Percentiles rank a stretch among this genome's conserved stretches.
These are phyloP conservation scores for Zophobas morio DNA, from an alignment of 1,140 invertebrate species.

Conservation along the genomic window DNA sequence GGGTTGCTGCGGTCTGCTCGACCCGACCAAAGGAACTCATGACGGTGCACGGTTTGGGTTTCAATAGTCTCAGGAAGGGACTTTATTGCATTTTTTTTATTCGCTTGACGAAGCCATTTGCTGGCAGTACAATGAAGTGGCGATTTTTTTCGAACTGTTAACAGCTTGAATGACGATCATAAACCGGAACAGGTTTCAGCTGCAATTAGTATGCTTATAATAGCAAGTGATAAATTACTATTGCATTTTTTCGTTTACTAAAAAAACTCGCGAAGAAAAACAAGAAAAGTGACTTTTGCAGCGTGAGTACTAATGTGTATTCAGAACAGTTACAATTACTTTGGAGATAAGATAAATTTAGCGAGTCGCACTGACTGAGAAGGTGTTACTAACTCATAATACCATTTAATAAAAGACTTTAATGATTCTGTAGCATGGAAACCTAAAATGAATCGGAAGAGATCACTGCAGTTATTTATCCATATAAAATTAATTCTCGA, in stretches of 20 bases:
- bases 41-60: background rate
- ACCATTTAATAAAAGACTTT: no score
- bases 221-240: constrained; percentile 3
- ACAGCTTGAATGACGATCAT: constrained; percentile 1
- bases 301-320: no score
- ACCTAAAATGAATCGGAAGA: no score
- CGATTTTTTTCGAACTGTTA: constrained; percentile 1
- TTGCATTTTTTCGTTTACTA: background rate
- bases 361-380: no score
- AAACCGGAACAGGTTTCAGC: constrained; percentile 8
- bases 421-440: no score
- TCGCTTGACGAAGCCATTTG: constrained; percentile 16
- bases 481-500: no score
- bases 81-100: constrained; percentile 9
- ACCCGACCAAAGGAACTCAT: background rate
- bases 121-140: constrained; percentile 6
- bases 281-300: no score
- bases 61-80: constrained; percentile 17
- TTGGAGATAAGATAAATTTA: no score
- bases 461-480: no score
- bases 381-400: no score
- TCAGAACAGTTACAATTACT: no score
- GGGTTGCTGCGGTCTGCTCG: background rate
- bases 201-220: constrained; percentile 1
- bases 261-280: no score